Evolutionary conservation across 92 coral and sea anemone species (phyloP).

Genomic region (Meandrina meandrites): DNA sequence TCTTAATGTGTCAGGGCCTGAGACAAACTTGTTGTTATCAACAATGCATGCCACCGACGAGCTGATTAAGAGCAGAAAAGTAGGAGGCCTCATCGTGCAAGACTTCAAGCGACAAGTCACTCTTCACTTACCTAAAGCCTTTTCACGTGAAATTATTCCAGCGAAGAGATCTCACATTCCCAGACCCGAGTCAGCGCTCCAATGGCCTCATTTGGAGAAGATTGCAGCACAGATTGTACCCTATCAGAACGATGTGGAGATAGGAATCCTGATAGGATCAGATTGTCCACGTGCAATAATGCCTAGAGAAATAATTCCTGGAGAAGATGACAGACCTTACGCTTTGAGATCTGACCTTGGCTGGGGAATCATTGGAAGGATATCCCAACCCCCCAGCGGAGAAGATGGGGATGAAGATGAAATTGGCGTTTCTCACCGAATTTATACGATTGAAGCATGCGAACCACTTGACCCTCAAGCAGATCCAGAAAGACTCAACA

Average conservation of each 20-base stretch:
- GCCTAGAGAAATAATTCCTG: constrained; percentile 71
- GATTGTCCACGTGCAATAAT: constrained; percentile 63
- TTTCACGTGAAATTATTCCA: constrained; percentile 46
- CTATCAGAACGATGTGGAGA: constrained; percentile 44
- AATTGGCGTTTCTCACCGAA: constrained; percentile 8
- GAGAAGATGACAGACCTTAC: constrained; percentile 53
- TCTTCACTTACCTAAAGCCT: constrained; percentile 50
- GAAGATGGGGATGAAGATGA: constrained; percentile 9
- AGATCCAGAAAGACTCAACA: not conserved
- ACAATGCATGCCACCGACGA: constrained; percentile 57
- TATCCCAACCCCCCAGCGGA: constrained; percentile 6
- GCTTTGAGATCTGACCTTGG: constrained; percentile 65
- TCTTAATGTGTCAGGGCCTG: constrained; percentile 54
- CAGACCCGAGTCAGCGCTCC: constrained; percentile 36
- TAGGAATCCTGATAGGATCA: constrained; percentile 64
- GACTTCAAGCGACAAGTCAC: constrained; percentile 31
- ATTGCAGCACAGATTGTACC: constrained; percentile 47
- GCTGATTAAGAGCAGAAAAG: constrained; percentile 40
- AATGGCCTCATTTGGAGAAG: constrained; percentile 56
- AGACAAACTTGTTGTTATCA: constrained; percentile 42
- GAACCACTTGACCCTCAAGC: constrained; percentile 12
- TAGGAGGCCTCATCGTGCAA: constrained; percentile 49
- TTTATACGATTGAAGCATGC: constrained; percentile 14
- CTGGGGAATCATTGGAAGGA: constrained; percentile 64
- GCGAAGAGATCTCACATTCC: constrained; percentile 62